These are phyloP conservation scores for Clarias gariepinus DNA, from an alignment of 2,113 vertebrate genomes.

Conservation along the genomic window DNA sequence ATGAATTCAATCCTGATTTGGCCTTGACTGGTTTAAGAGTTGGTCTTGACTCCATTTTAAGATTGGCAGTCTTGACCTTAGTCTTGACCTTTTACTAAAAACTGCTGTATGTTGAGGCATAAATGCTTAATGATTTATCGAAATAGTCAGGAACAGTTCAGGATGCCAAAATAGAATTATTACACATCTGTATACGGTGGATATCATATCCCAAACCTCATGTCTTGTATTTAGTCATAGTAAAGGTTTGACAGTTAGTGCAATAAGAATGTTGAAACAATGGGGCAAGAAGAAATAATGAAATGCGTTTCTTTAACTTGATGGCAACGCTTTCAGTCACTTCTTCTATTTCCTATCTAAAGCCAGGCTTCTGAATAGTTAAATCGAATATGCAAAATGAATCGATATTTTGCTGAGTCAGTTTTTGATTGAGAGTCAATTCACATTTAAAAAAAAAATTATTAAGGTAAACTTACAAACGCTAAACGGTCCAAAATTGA, in stretches of 20 bases:
- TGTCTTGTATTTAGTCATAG: too few species aligned
- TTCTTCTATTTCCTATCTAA: neutral
- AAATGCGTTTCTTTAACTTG: neutral
- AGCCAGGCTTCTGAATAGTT: neutral
- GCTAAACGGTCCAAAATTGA: too few species aligned
- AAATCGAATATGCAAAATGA: too few species aligned
- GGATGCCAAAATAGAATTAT: neutral
- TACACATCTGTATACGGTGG: neutral
- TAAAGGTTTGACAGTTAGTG: neutral
- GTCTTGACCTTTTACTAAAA: too few species aligned
- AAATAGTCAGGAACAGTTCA: neutral
- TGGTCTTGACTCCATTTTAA: too few species aligned
- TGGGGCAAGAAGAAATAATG: neutral
- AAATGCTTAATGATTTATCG: neutral
- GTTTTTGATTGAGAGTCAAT: too few species aligned
- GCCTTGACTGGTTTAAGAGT: too few species aligned
- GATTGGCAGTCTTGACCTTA: too few species aligned
- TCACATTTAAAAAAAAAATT: too few species aligned
- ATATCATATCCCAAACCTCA: neutral
- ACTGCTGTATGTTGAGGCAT: neutral
- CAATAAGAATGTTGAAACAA: neutral
- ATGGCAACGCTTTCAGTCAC: neutral
- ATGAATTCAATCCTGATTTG: neutral
- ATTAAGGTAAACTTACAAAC: too few species aligned
- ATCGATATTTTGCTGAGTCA: too few species aligned